Percentiles rank a stretch among this genome's conserved stretches.
Evolutionary conservation across 2,888 invertebrate genomes (phyloP).

Genomic region (Junonia oenone): DNA sequence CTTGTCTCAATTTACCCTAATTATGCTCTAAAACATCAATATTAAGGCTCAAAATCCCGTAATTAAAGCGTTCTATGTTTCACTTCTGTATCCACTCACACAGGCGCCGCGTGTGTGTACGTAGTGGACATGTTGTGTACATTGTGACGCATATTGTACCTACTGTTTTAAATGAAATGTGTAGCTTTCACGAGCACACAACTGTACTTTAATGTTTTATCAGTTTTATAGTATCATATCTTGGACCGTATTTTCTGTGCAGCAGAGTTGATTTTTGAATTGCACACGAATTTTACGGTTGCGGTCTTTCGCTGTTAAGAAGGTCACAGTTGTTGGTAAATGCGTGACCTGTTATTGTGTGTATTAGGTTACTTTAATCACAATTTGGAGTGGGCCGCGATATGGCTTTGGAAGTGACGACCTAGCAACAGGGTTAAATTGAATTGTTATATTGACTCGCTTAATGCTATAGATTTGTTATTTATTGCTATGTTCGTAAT

Average conservation of each 20-base stretch:
- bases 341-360: conserved; percentile 78
- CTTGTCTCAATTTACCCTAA: conserved; percentile 32
- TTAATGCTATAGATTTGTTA: conserved; percentile 16
- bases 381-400: conserved; percentile 75
- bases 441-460: conserved; percentile 44
- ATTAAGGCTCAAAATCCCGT: conserved; percentile 37
- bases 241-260: neutral
- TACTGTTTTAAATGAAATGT: conserved; percentile 76
- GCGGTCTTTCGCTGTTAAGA: conserved; percentile 41
- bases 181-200: conserved; percentile 78
- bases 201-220: conserved; percentile 51
- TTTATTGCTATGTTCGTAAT: neutral
- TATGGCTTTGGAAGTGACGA: conserved; percentile 71
- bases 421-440: conserved; percentile 60
- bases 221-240: conserved; percentile 27
- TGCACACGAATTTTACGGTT: conserved; percentile 26
- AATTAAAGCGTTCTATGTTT: conserved; percentile 34
- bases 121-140: conserved; percentile 68
- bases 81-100: conserved; percentile 50
- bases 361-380: conserved; percentile 79
- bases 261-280: conserved; percentile 33
- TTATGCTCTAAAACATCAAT: conserved; percentile 12
- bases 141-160: conserved; percentile 74
- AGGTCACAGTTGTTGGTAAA: conserved; percentile 63
- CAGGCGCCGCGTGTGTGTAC: conserved; percentile 48